phyloP scores from a whole-genome alignment of 2,888 invertebrate species.

The Hypomecis atomaria region DNA sequence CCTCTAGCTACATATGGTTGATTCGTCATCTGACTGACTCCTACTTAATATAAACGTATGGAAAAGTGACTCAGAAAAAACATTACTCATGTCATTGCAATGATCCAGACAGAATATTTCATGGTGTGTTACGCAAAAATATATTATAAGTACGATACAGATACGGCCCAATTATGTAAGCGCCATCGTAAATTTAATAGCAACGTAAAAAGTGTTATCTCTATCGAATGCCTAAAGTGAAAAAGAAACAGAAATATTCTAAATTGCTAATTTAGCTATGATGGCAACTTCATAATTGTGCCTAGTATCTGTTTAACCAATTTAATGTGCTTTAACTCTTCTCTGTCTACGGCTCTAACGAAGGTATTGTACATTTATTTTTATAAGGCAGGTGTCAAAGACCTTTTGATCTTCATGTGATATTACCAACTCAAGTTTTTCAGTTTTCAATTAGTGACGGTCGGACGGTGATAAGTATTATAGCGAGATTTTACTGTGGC shows the following conservation, averaged over 20 bases:
- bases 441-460: neutral
- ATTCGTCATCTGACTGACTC: too few relatives aligned
- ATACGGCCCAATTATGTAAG: too few relatives aligned
- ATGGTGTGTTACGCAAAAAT: slow-evolving; percentile 18
- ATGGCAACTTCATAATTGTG: too few relatives aligned
- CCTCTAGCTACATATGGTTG: too few relatives aligned
- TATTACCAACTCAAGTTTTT: slow-evolving; percentile 5
- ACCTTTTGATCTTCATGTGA: slow-evolving; percentile 31
- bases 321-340: slow-evolving; percentile 29
- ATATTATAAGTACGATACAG: slow-evolving; percentile 17
- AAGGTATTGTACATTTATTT: slow-evolving; percentile 19
- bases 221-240: too few relatives aligned
- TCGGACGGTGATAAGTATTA: too few relatives aligned
- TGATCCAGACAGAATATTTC: slow-evolving; percentile 29
- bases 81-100: slow-evolving; percentile 28
- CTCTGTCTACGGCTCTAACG: too few relatives aligned
- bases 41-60: neutral
- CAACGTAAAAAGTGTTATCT: too few relatives aligned
- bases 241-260: too few relatives aligned
- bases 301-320: slow-evolving; percentile 34
- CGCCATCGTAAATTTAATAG: too few relatives aligned
- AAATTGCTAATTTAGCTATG: too few relatives aligned
- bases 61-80: slow-evolving; percentile 20
- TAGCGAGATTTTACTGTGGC: too few relatives aligned
- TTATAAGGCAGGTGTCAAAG: slow-evolving; percentile 19